Evolutionary conservation across 2,888 invertebrate genomes (phyloP).

Genomic region (Calephelis perditalis): DNA sequence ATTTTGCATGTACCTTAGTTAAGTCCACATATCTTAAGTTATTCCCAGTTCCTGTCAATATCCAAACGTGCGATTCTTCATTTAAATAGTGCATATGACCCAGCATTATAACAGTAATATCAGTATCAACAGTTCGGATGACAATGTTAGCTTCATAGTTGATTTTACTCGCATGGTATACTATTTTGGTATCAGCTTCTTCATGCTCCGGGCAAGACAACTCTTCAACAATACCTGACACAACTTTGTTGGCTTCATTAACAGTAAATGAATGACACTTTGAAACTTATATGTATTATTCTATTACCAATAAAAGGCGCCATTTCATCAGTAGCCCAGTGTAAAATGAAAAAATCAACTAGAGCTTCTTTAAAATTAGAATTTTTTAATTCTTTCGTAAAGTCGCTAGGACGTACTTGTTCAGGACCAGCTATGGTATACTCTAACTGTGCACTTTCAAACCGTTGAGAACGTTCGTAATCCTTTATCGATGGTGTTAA

Average conservation of each 20-base stretch:
- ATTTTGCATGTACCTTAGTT: not conserved
- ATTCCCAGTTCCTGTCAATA: no score
- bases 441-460: no score
- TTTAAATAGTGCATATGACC: slow-evolving; percentile 16
- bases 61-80: no score
- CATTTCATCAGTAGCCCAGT: slow-evolving; percentile 32
- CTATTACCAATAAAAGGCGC: slow-evolving; percentile 26
- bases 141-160: slow-evolving; percentile 20
- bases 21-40: not conserved
- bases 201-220: slow-evolving; percentile 22
- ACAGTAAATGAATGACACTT: slow-evolving; percentile 21
- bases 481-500: slow-evolving; percentile 26
- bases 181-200: slow-evolving; percentile 21
- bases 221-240: slow-evolving; percentile 16
- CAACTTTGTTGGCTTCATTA: slow-evolving; percentile 10
- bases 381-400: slow-evolving; percentile 32
- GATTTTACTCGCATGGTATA: slow-evolving; percentile 18
- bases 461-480: slow-evolving; percentile 12
- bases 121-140: slow-evolving; percentile 24
- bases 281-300: slow-evolving; percentile 20
- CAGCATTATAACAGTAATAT: slow-evolving; percentile 27
- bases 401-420: slow-evolving; percentile 2
- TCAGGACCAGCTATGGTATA: no score
- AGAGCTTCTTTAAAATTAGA: slow-evolving; percentile 33
- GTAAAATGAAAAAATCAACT: not conserved